Conservation (phyloP, 1,140 invertebrate species). For the Magallana gigas region DNA sequence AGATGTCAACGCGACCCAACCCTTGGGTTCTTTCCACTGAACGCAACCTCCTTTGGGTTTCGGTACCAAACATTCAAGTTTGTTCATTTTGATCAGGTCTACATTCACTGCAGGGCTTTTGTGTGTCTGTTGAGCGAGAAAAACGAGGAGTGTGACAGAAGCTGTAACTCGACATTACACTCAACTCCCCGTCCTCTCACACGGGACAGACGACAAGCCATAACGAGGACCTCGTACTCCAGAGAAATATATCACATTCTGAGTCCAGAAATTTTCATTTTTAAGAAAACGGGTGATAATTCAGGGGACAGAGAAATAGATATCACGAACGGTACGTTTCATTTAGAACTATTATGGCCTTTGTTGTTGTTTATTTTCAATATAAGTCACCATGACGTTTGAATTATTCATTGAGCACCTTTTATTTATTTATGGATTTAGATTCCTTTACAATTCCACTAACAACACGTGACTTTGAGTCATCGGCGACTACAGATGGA, state of each 20-base stretch:
- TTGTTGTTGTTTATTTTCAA: no score
- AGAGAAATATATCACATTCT: slow-evolving; percentile 18
- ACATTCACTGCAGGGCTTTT: slow-evolving; percentile 68
- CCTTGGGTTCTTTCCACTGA: slow-evolving; percentile 66
- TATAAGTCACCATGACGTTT: no score
- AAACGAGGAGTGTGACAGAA: slow-evolving; percentile 68
- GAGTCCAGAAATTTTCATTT: slow-evolving; percentile 39
- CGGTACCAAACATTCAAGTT: slow-evolving; percentile 72
- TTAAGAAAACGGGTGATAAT: neutral
- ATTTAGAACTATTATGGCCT: neutral
- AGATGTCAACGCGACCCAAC: slow-evolving; percentile 70
- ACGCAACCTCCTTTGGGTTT: slow-evolving; percentile 67
- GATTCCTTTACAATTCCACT: neutral
- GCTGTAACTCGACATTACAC: slow-evolving; percentile 54
- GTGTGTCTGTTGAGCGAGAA: slow-evolving; percentile 68
- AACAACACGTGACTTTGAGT: neutral
- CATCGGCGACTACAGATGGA: neutral
- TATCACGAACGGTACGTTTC: slow-evolving; percentile 2
- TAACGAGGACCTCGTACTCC: slow-evolving; percentile 7
- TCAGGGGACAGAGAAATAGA: neutral
- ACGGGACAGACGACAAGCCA: slow-evolving; percentile 25
- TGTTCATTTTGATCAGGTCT: slow-evolving; percentile 59
- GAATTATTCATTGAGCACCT: no score
- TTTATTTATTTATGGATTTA: neutral
- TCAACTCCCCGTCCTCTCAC: neutral